Conservation (phyloP, 2,113 vertebrate genomes). For the Tachysurus fulvidraco region DNA sequence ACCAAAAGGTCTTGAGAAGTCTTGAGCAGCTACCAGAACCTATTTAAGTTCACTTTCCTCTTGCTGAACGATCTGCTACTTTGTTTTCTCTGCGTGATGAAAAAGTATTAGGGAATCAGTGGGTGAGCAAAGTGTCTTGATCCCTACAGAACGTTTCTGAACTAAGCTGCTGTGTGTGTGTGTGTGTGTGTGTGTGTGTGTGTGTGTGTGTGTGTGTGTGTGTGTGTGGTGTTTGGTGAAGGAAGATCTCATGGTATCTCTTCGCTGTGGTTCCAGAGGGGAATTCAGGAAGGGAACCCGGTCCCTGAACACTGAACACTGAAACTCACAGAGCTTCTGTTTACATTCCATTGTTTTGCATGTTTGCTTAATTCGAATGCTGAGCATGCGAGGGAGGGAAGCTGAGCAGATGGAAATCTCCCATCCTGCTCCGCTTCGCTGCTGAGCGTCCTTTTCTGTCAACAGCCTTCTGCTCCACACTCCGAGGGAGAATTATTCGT, state of each 20-base stretch:
- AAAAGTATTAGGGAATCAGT: no score
- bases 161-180: neutral
- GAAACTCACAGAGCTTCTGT: neutral
- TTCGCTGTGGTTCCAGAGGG: neutral
- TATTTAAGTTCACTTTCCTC: no score
- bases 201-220: neutral
- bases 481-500: neutral
- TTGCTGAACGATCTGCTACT: no score
- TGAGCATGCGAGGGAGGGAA: neutral
- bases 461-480: neutral
- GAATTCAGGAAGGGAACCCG: neutral
- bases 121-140: neutral
- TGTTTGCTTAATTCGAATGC: neutral
- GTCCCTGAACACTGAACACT: neutral
- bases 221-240: neutral
- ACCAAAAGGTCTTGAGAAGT: no score
- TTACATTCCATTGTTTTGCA: neutral
- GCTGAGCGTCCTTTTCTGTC: conserved; percentile 13
- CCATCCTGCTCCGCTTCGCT: neutral
- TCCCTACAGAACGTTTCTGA: neutral
- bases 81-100: no score
- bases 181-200: neutral
- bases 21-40: no score
- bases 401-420: conserved; percentile 16
- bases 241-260: no score